These are phyloP conservation scores for Drosophila repleta DNA, from an alignment of 1,140 invertebrate species.

Conservation along the genomic window DNA sequence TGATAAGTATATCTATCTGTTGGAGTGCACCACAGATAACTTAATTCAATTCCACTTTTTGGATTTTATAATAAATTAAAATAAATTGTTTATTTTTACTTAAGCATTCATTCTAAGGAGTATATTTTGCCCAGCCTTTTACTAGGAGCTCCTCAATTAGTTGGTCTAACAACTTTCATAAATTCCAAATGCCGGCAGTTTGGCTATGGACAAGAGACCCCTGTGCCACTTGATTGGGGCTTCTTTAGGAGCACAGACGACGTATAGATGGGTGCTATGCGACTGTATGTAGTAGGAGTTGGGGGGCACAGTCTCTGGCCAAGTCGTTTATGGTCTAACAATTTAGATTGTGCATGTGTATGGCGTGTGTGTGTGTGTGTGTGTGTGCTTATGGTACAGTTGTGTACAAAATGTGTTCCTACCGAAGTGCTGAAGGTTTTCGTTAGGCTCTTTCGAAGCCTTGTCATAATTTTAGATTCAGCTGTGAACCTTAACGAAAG, in stretches of 20 bases:
- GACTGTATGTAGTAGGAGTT: background rate
- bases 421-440: slow-evolving; percentile 27
- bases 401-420: slow-evolving; percentile 55
- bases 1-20: too few species aligned
- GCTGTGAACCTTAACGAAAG: slow-evolving; percentile 65
- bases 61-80: too few species aligned
- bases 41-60: too few species aligned
- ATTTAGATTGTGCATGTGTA: slow-evolving; percentile 27
- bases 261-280: background rate
- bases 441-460: slow-evolving; percentile 61
- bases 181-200: slow-evolving; percentile 41
- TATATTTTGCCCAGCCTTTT: too few species aligned
- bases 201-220: too few species aligned
- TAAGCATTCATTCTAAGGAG: background rate
- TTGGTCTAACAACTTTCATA: slow-evolving; percentile 52
- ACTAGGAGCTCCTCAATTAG: slow-evolving; percentile 18
- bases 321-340: slow-evolving; percentile 59
- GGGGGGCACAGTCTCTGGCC: slow-evolving; percentile 15
- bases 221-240: background rate
- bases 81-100: too few species aligned
- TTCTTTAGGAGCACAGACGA: slow-evolving; percentile 17
- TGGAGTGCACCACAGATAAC: too few species aligned
- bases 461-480: slow-evolving; percentile 45
- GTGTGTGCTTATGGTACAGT: slow-evolving; percentile 53
- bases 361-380: slow-evolving; percentile 5